phyloP scores from a whole-genome alignment of 2,888 invertebrate genomes.

The Oscheius sp. region DNA sequence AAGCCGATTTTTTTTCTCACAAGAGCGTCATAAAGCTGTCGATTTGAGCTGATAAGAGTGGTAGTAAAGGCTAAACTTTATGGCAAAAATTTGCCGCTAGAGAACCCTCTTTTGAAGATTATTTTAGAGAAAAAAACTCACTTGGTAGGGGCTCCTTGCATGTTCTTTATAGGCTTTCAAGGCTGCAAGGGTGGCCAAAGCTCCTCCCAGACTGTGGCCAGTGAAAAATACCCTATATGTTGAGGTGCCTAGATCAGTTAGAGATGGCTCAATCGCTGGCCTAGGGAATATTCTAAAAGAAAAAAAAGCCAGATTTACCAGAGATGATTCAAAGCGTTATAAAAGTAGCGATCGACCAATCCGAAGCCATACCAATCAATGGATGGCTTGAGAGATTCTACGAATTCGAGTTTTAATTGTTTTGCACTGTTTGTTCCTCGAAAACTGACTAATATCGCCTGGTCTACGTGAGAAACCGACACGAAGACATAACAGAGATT shows the following conservation, averaged over 20 bases:
- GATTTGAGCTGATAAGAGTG: too few species aligned
- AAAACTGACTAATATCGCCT: conserved; percentile 32
- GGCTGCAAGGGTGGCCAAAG: conserved; percentile 35
- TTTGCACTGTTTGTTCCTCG: conserved; percentile 34
- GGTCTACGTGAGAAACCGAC: conserved; percentile 25
- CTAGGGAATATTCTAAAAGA: background rate
- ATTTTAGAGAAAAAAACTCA: too few species aligned
- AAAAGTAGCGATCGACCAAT: conserved; percentile 40
- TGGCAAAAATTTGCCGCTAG: too few species aligned
- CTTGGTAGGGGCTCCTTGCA: conserved; percentile 6
- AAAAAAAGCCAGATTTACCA: conserved; percentile 29
- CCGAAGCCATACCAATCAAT: conserved; percentile 42
- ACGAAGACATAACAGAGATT: conserved; percentile 36
- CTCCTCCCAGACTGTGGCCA: conserved; percentile 42
- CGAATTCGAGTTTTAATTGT: conserved; percentile 34
- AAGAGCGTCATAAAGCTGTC: background rate
- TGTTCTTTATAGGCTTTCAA: conserved; percentile 30
- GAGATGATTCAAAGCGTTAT: conserved; percentile 29
- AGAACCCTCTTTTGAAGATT: too few species aligned
- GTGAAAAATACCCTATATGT: conserved; percentile 33
- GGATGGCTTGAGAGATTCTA: conserved; percentile 32
- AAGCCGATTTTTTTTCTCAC: background rate
- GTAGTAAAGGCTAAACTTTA: too few species aligned
- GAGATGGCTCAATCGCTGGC: conserved; percentile 28
- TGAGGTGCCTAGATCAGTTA: conserved; percentile 20